Conservation (phyloP, 2,113 vertebrate species). For the Mesocricetus auratus region DNA sequence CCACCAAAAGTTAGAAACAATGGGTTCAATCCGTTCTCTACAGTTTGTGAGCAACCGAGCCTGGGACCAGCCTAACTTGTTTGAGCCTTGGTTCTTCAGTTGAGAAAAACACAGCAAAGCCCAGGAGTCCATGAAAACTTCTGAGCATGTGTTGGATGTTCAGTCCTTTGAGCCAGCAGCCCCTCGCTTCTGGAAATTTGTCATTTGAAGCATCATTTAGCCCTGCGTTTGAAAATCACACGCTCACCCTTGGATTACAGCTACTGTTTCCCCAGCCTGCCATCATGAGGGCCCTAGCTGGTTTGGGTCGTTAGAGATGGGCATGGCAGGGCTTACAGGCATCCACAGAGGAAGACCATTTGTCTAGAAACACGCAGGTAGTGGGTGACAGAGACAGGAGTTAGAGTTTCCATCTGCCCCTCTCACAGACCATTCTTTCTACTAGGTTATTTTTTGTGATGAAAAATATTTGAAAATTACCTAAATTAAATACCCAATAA, state of each 20-base stretch:
- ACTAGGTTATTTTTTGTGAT: background rate
- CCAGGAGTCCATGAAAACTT: background rate
- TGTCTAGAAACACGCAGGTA: background rate
- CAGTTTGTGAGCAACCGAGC: background rate
- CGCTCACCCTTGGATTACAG: background rate
- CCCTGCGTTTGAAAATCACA: background rate
- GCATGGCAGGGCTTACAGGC: background rate
- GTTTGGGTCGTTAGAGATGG: background rate
- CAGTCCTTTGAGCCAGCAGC: background rate
- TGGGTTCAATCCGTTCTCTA: background rate
- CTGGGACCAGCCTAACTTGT: background rate
- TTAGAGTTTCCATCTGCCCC: background rate
- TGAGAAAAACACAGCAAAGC: background rate
- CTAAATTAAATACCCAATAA: background rate
- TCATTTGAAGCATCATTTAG: background rate
- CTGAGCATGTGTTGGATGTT: background rate
- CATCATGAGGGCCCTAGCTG: no score
- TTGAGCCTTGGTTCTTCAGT: slow-evolving; percentile 27
- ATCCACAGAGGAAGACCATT: background rate
- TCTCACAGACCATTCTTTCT: background rate
- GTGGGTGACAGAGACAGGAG: background rate
- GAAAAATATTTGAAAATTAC: background rate
- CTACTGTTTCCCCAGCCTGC: background rate
- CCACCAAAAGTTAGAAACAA: background rate
- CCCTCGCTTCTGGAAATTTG: background rate